phyloP scores from a whole-genome alignment of 2,888 invertebrate species.

The Drosophila barbarae region DNA sequence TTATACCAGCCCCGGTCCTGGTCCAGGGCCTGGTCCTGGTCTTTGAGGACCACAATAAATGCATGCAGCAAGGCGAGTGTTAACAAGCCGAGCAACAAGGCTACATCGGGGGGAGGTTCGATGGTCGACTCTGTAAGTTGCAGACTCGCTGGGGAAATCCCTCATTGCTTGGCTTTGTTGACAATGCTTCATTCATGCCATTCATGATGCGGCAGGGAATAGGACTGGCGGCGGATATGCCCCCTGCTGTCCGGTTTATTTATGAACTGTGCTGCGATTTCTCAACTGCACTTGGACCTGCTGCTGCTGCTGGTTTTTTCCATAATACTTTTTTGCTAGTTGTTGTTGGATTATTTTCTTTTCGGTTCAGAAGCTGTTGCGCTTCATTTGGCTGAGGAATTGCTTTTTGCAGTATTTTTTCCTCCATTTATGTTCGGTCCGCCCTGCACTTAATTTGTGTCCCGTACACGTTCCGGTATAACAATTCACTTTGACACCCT shows the following conservation, averaged over 20 bases:
- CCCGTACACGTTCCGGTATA: constrained; percentile 52
- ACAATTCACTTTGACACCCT: constrained; percentile 63
- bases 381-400: constrained; percentile 37
- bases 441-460: constrained; percentile 62
- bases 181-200: constrained; percentile 66
- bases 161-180: constrained; percentile 61
- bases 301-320: constrained; percentile 22
- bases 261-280: constrained; percentile 64
- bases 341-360: constrained; percentile 1
- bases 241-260: constrained; percentile 49
- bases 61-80: constrained; percentile 19
- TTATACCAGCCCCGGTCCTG: not conserved
- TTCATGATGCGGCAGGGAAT: constrained; percentile 43
- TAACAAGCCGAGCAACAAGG: constrained; percentile 61
- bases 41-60: constrained; percentile 11
- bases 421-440: constrained; percentile 33
- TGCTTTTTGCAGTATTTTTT: constrained; percentile 20
- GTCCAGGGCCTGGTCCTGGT: not conserved
- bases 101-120: constrained; percentile 25
- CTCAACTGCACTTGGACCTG: constrained; percentile 65
- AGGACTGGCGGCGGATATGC: not conserved
- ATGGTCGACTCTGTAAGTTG: constrained; percentile 7
- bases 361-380: constrained; percentile 22
- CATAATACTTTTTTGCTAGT: not conserved
- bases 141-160: constrained; percentile 26